Evolutionary conservation across 2,113 vertebrate species (phyloP).

Genomic region (Dicerorhinus sumatrensis): DNA sequence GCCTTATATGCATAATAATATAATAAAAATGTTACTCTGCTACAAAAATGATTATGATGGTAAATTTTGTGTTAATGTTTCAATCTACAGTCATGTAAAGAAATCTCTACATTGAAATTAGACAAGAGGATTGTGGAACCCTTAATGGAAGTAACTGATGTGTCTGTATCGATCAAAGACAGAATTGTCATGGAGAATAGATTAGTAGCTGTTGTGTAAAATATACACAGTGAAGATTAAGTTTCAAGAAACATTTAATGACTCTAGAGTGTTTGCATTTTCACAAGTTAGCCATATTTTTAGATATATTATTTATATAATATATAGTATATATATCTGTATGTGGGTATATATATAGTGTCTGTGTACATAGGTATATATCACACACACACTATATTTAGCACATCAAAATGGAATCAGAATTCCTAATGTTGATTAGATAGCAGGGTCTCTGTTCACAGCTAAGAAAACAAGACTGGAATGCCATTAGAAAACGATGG

Average conservation of each 20-base stretch:
- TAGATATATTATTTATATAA: too few species aligned
- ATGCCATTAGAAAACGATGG: not conserved
- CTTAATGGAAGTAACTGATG: not conserved
- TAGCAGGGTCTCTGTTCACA: not conserved
- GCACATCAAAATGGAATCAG: too few species aligned
- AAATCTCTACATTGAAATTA: not conserved
- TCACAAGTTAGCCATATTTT: not conserved
- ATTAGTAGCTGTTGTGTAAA: not conserved
- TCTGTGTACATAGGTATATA: too few species aligned
- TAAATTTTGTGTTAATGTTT: not conserved
- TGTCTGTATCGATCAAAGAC: not conserved
- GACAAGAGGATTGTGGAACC: not conserved
- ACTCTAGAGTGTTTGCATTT: not conserved
- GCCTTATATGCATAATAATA: too few species aligned
- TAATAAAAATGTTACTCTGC: too few species aligned
- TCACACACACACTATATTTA: too few species aligned
- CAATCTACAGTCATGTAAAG: not conserved
- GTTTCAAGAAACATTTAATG: not conserved
- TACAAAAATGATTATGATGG: not conserved
- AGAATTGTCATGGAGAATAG: not conserved
- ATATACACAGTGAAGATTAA: not conserved
- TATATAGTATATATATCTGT: too few species aligned
- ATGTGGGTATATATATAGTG: too few species aligned
- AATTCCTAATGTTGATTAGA: not conserved
- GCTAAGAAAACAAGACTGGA: too few species aligned